phyloP scores from a whole-genome alignment of 2,888 invertebrate species.

The Cartodere bifasciata region DNA sequence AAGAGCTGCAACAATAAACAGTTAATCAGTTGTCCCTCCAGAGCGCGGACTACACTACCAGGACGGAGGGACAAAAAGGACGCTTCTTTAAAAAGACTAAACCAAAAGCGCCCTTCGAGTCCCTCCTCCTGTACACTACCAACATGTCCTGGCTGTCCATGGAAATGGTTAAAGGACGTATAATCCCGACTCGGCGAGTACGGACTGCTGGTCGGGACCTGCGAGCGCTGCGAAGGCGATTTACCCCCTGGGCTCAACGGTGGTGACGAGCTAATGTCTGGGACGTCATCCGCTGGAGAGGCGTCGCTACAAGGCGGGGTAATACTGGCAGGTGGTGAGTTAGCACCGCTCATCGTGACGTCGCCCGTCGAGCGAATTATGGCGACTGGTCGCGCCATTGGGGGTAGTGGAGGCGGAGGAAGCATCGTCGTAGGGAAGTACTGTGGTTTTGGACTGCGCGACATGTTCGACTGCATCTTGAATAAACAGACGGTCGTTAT shows the following conservation, averaged over 20 bases:
- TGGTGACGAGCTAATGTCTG: conserved; percentile 33
- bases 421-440: conserved; percentile 88
- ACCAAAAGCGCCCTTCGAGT: background rate
- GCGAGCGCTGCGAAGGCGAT: conserved; percentile 30
- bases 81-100: background rate
- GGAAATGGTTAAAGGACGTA: conserved; percentile 87
- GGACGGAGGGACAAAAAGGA: conserved; percentile 10
- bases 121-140: conserved; percentile 31
- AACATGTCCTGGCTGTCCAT: conserved; percentile 78
- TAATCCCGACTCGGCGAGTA: conserved; percentile 40
- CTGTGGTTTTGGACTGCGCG: conserved; percentile 63
- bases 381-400: conserved; percentile 92
- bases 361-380: conserved; percentile 80
- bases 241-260: conserved; percentile 33
- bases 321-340: conserved; percentile 50
- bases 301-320: conserved; percentile 40
- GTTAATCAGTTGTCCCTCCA: conserved; percentile 2
- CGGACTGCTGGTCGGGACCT: conserved; percentile 27
- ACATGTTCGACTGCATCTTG: conserved; percentile 41
- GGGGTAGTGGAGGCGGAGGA: conserved; percentile 88
- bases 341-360: conserved; percentile 44
- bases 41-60: conserved; percentile 6
- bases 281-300: conserved; percentile 32
- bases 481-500: no score
- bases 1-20: conserved; percentile 58